Base-by-base conservation (phyloP, 2,113 vertebrate genomes). In the Hippocampus zosterae region DNA sequence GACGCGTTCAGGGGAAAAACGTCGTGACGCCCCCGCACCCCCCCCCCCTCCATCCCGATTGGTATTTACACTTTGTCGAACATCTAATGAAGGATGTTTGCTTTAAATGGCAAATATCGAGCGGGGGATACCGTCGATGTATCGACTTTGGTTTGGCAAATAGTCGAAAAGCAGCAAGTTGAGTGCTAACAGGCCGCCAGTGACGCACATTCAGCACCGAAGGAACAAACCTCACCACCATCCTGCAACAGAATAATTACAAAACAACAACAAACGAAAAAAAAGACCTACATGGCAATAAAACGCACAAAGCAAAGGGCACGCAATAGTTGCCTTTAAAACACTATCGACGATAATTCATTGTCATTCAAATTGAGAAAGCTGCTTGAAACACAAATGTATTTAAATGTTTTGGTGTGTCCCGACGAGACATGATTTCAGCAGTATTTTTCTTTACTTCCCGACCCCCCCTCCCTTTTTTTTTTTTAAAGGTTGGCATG, bases 61-160 rank as follows among this genome's bases (percentile, higher is more conserved):
- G 78, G 82, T 87, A 80, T 86, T 88, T 89, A 88, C 86, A 85
- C 72, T 78, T 84, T 75, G 88, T 91, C 86, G 81, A 88, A 91
- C 69, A 84, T 87, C 85, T 85, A 88, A 91, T 90, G 83, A 89
- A 79, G 81, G 72, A 74, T 85, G 88, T 85, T 89, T 88, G 87
- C 88, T 87, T 88, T 86, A 88, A 90, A 89, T 85, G 88, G 83
- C 81, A 80, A 77, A 80, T 86, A 89, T 90, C 84, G 89, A 90
- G n/a, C 80, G 29, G 19, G n/a, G 59, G 19, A n/a, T 16, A 53
- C 33, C 77, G 78, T 91, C 68, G 85, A 88, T 73, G 80, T 87
- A 90, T 90, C 79, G 88, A 90, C 84, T 82, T 81, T 73, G 70
- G 82, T 55, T 84, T 73, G 79, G 75, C 74, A 81, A 85, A 86